A percentile compares a stretch with the other conserved stretches of the same genome.
Conservation (phyloP, 2,888 invertebrate species). For the Disparrhopalites patrizii region DNA sequence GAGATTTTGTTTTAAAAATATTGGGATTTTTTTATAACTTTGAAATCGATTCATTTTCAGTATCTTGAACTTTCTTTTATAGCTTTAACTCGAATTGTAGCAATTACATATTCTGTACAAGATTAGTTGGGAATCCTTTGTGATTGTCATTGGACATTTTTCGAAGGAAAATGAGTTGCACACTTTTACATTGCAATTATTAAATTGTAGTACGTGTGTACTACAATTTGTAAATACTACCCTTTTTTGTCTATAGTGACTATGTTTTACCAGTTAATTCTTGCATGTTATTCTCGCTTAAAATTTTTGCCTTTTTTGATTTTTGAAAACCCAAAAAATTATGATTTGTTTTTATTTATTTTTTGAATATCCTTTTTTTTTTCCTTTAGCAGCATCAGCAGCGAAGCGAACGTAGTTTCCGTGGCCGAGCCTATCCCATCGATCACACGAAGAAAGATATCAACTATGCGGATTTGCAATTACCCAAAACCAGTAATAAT, state of each 20-base stretch:
- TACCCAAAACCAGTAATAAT: slow-evolving; percentile 51
- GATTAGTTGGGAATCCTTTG: too few relatives aligned
- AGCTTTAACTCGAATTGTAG: too few relatives aligned
- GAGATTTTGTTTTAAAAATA: background rate
- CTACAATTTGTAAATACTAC: too few relatives aligned
- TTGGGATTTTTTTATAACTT: too few relatives aligned
- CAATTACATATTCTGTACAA: too few relatives aligned
- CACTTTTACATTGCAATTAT: too few relatives aligned
- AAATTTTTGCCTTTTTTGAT: background rate
- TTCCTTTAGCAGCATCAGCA: slow-evolving; percentile 35
- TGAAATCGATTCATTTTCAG: too few relatives aligned
- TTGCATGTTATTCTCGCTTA: background rate
- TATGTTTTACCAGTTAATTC: background rate
- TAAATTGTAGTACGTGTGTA: too few relatives aligned
- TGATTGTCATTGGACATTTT: too few relatives aligned
- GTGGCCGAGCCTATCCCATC: slow-evolving; percentile 44
- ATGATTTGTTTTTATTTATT: background rate
- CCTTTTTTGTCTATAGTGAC: background rate
- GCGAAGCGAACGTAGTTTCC: slow-evolving; percentile 48
- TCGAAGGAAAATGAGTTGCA: too few relatives aligned
- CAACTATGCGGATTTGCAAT: slow-evolving; percentile 51
- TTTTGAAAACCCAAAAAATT: background rate
- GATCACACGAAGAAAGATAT: slow-evolving; percentile 48
- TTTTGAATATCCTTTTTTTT: background rate
- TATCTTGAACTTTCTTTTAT: too few relatives aligned